phyloP scores from a whole-genome alignment of 1,140 invertebrate species.

The Papilio aristodemus region DNA sequence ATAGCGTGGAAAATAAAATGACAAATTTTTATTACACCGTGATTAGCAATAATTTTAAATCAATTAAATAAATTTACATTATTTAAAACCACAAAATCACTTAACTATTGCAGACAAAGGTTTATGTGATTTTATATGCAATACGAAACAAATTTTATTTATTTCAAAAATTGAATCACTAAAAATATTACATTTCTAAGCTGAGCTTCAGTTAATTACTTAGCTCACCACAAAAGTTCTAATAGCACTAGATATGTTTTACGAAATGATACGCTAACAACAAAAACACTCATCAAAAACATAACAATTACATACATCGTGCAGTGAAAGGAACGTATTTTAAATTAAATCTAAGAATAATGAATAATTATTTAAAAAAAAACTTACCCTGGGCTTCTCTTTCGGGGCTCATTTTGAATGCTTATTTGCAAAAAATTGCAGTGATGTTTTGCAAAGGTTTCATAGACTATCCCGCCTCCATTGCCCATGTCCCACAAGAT shows the following conservation, averaged over 20 bases:
- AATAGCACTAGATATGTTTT: too few species aligned
- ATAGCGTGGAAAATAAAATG: too few species aligned
- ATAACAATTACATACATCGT: neutral
- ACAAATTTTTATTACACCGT: too few species aligned
- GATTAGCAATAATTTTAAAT: too few species aligned
- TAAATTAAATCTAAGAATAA: neutral
- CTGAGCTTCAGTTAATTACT: too few species aligned
- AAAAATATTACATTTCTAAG: too few species aligned
- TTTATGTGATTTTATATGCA: neutral
- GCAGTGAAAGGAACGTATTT: neutral
- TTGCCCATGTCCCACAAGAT: constrained; percentile 40
- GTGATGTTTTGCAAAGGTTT: constrained; percentile 49
- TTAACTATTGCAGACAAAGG: too few species aligned
- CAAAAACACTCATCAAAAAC: neutral
- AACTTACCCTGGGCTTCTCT: constrained; percentile 55
- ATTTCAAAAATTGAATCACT: neutral
- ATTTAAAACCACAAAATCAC: too few species aligned
- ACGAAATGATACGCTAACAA: too few species aligned
- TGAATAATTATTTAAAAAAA: neutral
- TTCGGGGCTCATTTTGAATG: constrained; percentile 55
- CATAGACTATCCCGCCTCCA: constrained; percentile 39
- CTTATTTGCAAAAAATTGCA: constrained; percentile 37
- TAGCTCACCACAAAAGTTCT: too few species aligned
- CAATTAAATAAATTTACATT: too few species aligned
- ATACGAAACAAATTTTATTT: neutral